Evolutionary conservation across 2,888 invertebrate species (phyloP), one percentile per base, ranked within the genome.

Genomic region (Xestobium rufovillosum): DNA sequence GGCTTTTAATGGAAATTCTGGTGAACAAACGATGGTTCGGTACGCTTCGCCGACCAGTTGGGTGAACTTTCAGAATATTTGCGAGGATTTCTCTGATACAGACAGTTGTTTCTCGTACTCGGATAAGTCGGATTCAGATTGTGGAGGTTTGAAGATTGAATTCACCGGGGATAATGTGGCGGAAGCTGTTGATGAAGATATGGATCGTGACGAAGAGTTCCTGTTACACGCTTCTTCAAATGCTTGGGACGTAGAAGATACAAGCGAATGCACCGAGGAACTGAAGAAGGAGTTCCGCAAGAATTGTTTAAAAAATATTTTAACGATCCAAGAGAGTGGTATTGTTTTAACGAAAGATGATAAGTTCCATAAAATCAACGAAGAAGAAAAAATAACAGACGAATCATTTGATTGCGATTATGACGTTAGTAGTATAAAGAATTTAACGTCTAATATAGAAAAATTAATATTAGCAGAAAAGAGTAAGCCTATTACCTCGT

Each of bases 101-200:
- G 70, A 70, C 36, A 70, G 71, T 19, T 63, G 65, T 4, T 69
- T 64, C 31, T 66, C 66, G 17, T 67, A 68, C 15, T 66, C 66
- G 11, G 62, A 61, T 10, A 69, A 70, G 39, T 57, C 49, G 6
- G 68, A 69, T n/a, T 69, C 69, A 8, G 67, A 69, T 41, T 59
- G 56, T 60, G 75, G 72, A 25, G 80, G 83, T 0, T 70, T 87
- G 8, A 72, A 80, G 11, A 89, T 89, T 45, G 82, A 86, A 44
- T 89, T 87, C 56, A 86, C 82, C 51, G 82, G 84, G 1, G 84
- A 85, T 14, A 87, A 86, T 61, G 78, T 86, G 27, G 90, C 89
- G 0, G 89, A 89, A 60, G 88, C 89, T 0, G 75, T 88, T 1
- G 88, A 89, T 38, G 62, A 65, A 33, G 69, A 69, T 32, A 51